A percentile compares a stretch with the other conserved stretches of the same genome.
Evolutionary conservation across 2,888 invertebrate species (phyloP).

Genomic region (Ommatoiulus sabulosus): DNA sequence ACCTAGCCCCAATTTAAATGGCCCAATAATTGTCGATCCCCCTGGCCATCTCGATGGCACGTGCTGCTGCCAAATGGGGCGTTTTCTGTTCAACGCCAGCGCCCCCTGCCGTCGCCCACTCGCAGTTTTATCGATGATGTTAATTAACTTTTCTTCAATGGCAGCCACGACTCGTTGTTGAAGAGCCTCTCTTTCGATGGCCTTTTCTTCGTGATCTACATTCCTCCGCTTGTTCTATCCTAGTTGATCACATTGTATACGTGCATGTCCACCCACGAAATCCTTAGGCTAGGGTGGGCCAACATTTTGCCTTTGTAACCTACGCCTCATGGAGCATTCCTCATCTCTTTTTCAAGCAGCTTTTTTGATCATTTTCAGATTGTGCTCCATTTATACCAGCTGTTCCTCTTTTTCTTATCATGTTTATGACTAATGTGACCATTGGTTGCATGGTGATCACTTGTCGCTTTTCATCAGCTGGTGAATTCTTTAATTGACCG

Average conservation of each 20-base stretch:
- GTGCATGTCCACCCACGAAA: not conserved
- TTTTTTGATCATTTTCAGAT: too few relatives aligned
- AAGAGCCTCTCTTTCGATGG: not conserved
- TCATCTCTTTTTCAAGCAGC: too few relatives aligned
- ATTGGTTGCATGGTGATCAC: too few relatives aligned
- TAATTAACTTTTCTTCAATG: constrained; percentile 22
- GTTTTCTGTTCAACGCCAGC: not conserved
- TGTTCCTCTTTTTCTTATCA: too few relatives aligned
- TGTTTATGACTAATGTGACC: too few relatives aligned
- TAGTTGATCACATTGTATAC: not conserved
- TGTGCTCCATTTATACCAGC: too few relatives aligned
- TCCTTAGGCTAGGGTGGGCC: not conserved
- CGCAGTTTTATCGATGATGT: not conserved
- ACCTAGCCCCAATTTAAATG: not conserved
- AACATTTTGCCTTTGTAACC: not conserved
- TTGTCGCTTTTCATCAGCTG: too few relatives aligned
- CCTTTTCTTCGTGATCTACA: not conserved
- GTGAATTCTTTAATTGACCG: too few relatives aligned
- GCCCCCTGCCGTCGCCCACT: constrained; percentile 21
- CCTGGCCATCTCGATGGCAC: not conserved
- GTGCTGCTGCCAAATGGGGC: not conserved
- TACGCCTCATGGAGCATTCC: too few relatives aligned
- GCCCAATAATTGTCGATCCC: not conserved
- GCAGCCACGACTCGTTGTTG: not conserved
- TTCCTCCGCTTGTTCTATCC: not conserved